phyloP scores from a whole-genome alignment of 2,888 invertebrate genomes.

The Acrobasis repandana region DNA sequence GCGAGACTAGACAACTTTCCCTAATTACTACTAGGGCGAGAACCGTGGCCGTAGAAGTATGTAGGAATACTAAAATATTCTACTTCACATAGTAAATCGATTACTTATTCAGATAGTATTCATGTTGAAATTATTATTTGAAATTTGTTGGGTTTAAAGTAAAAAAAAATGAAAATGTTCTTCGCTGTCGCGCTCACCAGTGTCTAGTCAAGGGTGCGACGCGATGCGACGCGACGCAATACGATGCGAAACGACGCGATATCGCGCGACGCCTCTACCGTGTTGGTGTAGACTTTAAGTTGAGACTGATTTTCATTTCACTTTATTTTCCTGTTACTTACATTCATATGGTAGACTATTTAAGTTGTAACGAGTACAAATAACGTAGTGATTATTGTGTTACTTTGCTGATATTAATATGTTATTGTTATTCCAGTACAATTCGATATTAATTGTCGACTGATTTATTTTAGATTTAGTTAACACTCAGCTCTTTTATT shows the following conservation, averaged over 20 bases:
- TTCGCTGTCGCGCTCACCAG: too few relatives aligned
- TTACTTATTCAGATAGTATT: too few relatives aligned
- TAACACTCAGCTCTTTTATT: background rate
- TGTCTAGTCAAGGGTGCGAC: background rate
- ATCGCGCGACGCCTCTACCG: constrained; percentile 24
- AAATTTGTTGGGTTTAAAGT: too few relatives aligned
- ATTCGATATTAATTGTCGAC: constrained; percentile 36
- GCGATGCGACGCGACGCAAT: background rate
- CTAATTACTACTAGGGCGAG: too few relatives aligned
- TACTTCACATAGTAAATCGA: too few relatives aligned
- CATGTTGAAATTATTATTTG: too few relatives aligned
- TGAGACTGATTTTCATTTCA: constrained; percentile 64
- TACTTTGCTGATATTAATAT: constrained; percentile 33
- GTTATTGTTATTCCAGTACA: constrained; percentile 28
- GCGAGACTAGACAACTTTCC: too few relatives aligned
- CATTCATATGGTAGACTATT: constrained; percentile 35
- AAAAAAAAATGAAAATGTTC: too few relatives aligned
- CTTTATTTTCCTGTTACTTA: constrained; percentile 37
- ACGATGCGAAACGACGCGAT: background rate
- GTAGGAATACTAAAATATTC: too few relatives aligned
- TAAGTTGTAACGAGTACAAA: constrained; percentile 65
- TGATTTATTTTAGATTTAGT: constrained; percentile 41
- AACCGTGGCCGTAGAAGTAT: too few relatives aligned
- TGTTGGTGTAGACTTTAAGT: constrained; percentile 34
- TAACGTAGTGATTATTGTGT: constrained; percentile 42